Evolutionary conservation across 2,113 vertebrate species (phyloP).

Genomic region (Hypocryptadius cinnamomeus): DNA sequence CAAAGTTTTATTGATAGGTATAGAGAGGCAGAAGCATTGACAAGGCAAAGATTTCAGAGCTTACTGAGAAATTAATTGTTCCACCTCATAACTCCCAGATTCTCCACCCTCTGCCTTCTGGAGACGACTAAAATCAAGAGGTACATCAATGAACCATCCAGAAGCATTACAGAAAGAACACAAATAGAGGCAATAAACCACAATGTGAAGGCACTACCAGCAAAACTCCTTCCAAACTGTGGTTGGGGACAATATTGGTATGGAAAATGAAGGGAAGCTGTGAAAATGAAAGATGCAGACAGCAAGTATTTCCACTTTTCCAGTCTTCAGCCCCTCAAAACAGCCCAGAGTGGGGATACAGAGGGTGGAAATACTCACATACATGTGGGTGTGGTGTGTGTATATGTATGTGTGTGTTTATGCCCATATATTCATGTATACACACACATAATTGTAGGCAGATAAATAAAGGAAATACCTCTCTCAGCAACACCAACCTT

Average conservation of each 20-base stretch:
- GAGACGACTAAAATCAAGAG: neutral
- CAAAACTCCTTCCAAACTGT: neutral
- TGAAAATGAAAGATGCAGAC: neutral
- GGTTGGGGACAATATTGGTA: neutral
- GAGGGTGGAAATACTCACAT: neutral
- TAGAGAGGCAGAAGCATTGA: neutral
- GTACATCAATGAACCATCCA: neutral
- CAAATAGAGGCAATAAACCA: neutral
- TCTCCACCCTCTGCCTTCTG: neutral
- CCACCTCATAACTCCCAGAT: neutral
- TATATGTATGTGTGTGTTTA: neutral
- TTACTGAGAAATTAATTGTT: neutral
- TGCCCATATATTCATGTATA: neutral
- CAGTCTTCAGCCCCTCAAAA: neutral
- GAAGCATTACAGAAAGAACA: neutral
- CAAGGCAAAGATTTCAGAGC: neutral
- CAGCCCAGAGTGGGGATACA: neutral
- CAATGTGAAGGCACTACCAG: neutral
- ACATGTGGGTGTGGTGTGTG: accelerated
- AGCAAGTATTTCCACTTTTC: neutral
- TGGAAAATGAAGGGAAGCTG: neutral
- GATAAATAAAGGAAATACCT: neutral
- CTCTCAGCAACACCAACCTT: neutral
- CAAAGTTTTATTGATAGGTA: neutral
- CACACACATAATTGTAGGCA: neutral